Evolutionary conservation across 2,888 invertebrate species (phyloP), one percentile per base, ranked within the genome.

Genomic region (Prosapia bicincta): DNA sequence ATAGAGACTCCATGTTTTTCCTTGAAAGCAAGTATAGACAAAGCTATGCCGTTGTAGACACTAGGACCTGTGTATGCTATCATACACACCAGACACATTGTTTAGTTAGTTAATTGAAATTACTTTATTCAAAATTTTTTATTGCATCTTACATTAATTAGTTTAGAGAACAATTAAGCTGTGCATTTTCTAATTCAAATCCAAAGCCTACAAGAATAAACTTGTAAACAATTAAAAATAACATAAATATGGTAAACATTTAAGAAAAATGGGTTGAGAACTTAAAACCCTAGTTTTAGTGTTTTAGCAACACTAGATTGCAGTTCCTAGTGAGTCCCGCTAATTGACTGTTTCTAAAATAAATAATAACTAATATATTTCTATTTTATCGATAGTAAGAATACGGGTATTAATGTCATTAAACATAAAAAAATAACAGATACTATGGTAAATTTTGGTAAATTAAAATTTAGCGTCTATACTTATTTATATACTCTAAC

Each of bases 11-110:
- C 70, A 66, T 70, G 69, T n/a, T n/a, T 38, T 38, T 38, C 38
- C 15, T 54, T 76, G 69, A 43, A 71, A 73, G 73, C 76, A 74
- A 76, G 73, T 76, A 76, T 76, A 38, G 70, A 69, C 76, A 76
- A 76, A 76, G 76, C 76, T 76, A 76, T 76, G 76, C 76, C 76
- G 72, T 68, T 20, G 54, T 54, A 54, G 54, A 54, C 54, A 54
- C 20, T 20, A 20, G 54, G 54, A 54, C n/a, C 54, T 54, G 54
- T 54, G 54, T 54, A 54, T 38, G 38, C n/a, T n/a, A n/a, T n/a
- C n/a, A n/a, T n/a, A n/a, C n/a, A n/a, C n/a, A n/a, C n/a, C n/a
- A 38, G 20, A 54, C 54, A 54, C 54, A 54, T 54, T 20, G n/a
- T n/a, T n/a, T n/a, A n/a, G 54, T 54, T 54, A 54, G 54, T 54